A percentile compares a stretch with the other conserved stretches of the same genome.
phyloP scores from a whole-genome alignment of 2,113 vertebrate species.

The Cairina moschata region DNA sequence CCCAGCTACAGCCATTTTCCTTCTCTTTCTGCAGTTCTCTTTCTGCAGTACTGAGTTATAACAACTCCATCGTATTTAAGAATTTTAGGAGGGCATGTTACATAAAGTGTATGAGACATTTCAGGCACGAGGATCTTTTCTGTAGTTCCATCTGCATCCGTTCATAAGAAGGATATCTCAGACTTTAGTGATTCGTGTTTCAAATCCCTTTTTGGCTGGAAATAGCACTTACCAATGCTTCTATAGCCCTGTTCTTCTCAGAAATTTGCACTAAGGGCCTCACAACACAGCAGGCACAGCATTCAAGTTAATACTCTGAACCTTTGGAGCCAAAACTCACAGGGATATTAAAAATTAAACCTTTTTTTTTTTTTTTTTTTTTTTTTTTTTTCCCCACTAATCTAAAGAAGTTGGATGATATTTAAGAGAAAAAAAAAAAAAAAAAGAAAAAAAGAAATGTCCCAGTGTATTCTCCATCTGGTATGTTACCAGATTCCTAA shows the following conservation, averaged over 20 bases:
- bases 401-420: not conserved
- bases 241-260: not conserved
- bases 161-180: slow-evolving; percentile 29
- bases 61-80: not conserved
- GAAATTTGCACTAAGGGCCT: slow-evolving; percentile 16
- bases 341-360: slow-evolving; percentile 30
- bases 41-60: not conserved
- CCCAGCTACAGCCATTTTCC: not conserved
- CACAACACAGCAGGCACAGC: not conserved
- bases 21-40: not conserved
- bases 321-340: not conserved
- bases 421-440: not conserved
- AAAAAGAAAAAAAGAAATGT: not conserved
- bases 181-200: not conserved
- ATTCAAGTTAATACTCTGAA: slow-evolving; percentile 29
- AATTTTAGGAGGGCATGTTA: slow-evolving; percentile 36
- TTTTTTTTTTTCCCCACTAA: not conserved
- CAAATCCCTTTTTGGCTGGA: slow-evolving; percentile 33
- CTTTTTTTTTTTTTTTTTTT: not conserved
- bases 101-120: slow-evolving; percentile 46
- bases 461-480: slow-evolving; percentile 32
- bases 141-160: slow-evolving; percentile 31
- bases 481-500: slow-evolving; percentile 42
- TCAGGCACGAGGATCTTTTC: slow-evolving; percentile 21
- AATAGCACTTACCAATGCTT: slow-evolving; percentile 17